phyloP scores from a whole-genome alignment of 2,888 invertebrate species.

The Tetheella fluctuosa region DNA sequence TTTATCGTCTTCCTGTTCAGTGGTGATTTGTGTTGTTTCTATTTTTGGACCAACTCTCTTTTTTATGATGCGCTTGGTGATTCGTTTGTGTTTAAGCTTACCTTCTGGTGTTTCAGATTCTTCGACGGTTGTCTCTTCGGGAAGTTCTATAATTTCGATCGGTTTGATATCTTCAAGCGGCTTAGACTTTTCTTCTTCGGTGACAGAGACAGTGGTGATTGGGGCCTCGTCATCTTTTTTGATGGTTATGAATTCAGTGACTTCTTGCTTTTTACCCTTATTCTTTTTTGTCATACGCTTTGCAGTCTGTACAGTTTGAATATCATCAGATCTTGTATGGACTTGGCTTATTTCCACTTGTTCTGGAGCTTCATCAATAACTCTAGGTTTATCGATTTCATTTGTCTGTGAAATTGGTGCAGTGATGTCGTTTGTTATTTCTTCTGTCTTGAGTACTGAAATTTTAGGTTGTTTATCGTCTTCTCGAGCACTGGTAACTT shows the following conservation, averaged over 20 bases:
- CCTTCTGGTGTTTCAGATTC: constrained; percentile 29
- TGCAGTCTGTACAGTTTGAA: constrained; percentile 40
- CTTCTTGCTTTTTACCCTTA: constrained; percentile 51
- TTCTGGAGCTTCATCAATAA: constrained; percentile 31
- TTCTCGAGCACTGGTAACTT: constrained; percentile 48
- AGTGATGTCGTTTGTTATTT: constrained; percentile 44
- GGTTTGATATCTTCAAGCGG: constrained; percentile 21
- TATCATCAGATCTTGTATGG: constrained; percentile 27
- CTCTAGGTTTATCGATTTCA: constrained; percentile 34
- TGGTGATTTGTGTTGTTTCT: constrained; percentile 53
- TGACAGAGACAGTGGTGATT: constrained; percentile 50
- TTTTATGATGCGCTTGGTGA: constrained; percentile 33
- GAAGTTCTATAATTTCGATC: constrained; percentile 22
- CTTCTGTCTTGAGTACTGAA: constrained; percentile 23
- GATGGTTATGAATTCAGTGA: constrained; percentile 76
- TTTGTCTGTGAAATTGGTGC: constrained; percentile 26
- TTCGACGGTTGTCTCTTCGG: constrained; percentile 22
- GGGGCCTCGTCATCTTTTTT: constrained; percentile 64
- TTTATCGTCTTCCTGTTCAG: constrained; percentile 40
- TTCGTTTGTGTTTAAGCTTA: constrained; percentile 42
- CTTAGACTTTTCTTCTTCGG: constrained; percentile 56
- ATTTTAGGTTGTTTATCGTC: constrained; percentile 42
- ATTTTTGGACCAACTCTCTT: constrained; percentile 52
- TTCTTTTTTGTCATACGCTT: constrained; percentile 66
- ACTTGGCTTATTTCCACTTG: constrained; percentile 23